Base-by-base conservation (phyloP, 2,113 vertebrate species). In the Melospiza melodia region DNA sequence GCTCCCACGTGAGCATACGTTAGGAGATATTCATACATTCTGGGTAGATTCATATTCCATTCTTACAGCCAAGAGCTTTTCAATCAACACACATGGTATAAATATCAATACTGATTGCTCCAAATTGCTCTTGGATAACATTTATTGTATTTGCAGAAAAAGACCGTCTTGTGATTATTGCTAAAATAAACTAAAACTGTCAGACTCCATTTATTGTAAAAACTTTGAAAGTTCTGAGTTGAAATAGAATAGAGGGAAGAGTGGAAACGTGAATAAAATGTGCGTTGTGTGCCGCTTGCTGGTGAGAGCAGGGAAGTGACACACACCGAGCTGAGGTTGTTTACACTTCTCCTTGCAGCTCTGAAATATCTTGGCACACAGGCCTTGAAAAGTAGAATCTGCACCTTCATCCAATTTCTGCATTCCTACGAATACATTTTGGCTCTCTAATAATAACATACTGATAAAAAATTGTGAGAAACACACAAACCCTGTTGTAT, bases 121-220 rank as follows among this genome's bases (percentile, higher is more conserved):
- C 82, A 93, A 87, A 92, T 95, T 82, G 52, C 61, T 94, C 62
- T 92, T 96, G 84, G 75, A 95, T 96, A 91, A 86, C 87, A 74
- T 93, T 97, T 97, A 96, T 96, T 95, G 82, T 89, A 95, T 96
- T 95, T 96, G 81, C 90, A 96, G 75, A 90, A 94, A 94, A 94
- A 94, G 91, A 94, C 37, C 6, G 22, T 84, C 93, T 79, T 92
- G 83, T 95, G 88, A 84, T 97, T 90, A 94, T 81, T 89, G 62
- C 67, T 78, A 92, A 96, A 97, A 90, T 94, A 95, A 96, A 92
- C 77, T 76, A 49, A 95, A 94, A 63, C 91, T 94, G 84, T 96
- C 89, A 78, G 92, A 87, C 44, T 93, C 73, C 85, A 74, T 96
- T 90, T 91, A 91, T 80, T 92, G 67, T 71, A 67, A 86, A 96